Conservation (phyloP, 2,888 invertebrate genomes). For the Pocota personata region DNA sequence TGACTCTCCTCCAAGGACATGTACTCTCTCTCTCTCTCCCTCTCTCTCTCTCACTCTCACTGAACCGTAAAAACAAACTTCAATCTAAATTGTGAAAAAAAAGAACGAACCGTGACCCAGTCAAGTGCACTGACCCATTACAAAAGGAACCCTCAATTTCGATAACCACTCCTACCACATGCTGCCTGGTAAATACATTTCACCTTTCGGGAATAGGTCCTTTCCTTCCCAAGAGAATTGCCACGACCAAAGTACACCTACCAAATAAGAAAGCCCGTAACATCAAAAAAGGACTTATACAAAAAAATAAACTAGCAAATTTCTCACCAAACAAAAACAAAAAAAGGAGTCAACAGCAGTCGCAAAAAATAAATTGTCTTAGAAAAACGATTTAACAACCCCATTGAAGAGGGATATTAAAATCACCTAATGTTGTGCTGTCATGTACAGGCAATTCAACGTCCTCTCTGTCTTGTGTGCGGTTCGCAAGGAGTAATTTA, state of each 20-base stretch:
- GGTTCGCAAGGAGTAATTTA: slow-evolving; percentile 47
- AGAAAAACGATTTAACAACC: slow-evolving; percentile 71
- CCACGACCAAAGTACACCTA: slow-evolving; percentile 27
- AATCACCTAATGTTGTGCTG: slow-evolving; percentile 69
- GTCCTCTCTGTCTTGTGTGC: slow-evolving; percentile 19
- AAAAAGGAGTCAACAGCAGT: neutral
- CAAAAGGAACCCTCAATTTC: slow-evolving; percentile 30
- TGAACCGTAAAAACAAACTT: slow-evolving; percentile 32
- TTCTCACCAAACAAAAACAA: slow-evolving; percentile 35
- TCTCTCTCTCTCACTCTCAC: too few species aligned
- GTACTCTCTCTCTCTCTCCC: neutral
- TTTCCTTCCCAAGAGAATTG: slow-evolving; percentile 13
- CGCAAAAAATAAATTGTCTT: slow-evolving; percentile 58
- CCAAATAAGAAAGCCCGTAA: slow-evolving; percentile 14
- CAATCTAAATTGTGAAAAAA: slow-evolving; percentile 37
- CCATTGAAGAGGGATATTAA: slow-evolving; percentile 69
- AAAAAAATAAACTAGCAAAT: slow-evolving; percentile 55
- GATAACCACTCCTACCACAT: neutral
- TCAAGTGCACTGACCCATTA: slow-evolving; percentile 66
- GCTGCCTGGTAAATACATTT: slow-evolving; percentile 31
- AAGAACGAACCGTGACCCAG: slow-evolving; percentile 46
- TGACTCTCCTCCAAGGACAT: slow-evolving; percentile 29
- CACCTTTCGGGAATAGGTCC: slow-evolving; percentile 40
- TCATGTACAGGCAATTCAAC: slow-evolving; percentile 69
- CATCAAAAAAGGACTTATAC: slow-evolving; percentile 13